phyloP scores from a whole-genome alignment of 2,113 vertebrate species.

The Excalfactoria chinensis region DNA sequence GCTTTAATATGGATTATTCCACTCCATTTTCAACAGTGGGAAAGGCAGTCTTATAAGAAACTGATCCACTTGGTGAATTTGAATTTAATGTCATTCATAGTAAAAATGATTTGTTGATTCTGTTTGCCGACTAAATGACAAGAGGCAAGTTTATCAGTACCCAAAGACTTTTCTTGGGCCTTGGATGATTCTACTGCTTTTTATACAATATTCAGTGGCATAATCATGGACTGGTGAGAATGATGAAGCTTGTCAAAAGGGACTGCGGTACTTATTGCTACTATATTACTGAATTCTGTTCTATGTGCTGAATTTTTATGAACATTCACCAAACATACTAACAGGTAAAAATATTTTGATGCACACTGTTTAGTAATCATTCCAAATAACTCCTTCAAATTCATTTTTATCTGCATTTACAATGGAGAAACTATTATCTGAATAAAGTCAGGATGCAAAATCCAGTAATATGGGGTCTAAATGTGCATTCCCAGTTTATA shows the following conservation, averaged over 20 bases:
- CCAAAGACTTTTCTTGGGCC: neutral
- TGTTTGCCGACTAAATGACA: neutral
- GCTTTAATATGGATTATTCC: neutral
- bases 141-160: neutral
- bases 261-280: neutral
- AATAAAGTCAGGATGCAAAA: neutral
- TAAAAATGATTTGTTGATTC: neutral
- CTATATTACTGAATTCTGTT: neutral
- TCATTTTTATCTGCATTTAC: neutral
- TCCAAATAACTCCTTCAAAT: neutral
- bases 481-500: neutral
- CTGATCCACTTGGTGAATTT: neutral
- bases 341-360: conserved; percentile 10
- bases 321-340: neutral
- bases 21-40: neutral
- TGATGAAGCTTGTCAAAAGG: neutral
- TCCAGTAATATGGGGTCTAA: neutral
- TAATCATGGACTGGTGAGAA: neutral
- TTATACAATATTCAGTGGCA: neutral
- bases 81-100: neutral
- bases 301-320: neutral
- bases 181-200: neutral
- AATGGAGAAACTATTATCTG: neutral
- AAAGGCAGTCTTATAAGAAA: neutral
- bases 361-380: neutral